phyloP scores from a whole-genome alignment of 2,113 vertebrate genomes.

The Acanthisitta chloris region DNA sequence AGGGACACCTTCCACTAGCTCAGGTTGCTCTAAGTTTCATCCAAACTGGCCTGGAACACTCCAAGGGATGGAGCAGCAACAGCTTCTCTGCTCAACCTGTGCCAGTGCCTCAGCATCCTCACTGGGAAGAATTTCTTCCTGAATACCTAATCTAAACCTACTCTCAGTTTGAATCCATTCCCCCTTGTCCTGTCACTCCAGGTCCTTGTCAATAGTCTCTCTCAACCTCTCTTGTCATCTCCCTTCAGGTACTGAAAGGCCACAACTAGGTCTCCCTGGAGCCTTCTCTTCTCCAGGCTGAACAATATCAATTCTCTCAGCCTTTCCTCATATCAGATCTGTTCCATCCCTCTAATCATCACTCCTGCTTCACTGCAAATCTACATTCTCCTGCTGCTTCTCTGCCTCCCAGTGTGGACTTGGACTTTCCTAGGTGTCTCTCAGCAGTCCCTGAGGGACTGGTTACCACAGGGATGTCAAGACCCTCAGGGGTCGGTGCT shows the following conservation, averaged over 20 bases:
- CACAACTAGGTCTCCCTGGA: not conserved
- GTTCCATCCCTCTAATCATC: not conserved
- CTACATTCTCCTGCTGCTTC: not conserved
- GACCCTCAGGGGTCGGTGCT: not conserved
- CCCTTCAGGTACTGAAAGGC: not conserved
- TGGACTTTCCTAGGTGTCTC: not conserved
- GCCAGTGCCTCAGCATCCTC: not conserved
- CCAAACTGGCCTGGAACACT: not conserved
- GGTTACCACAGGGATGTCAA: fast-evolving
- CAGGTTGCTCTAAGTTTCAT: not conserved
- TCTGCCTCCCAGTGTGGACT: not conserved
- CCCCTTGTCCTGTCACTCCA: not conserved
- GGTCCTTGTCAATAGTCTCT: not conserved
- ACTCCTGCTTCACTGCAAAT: not conserved
- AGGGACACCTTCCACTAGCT: not conserved
- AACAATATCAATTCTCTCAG: not conserved
- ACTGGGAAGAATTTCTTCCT: not conserved
- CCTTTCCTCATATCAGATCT: not conserved
- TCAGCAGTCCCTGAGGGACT: not conserved
- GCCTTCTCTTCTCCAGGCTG: not conserved
- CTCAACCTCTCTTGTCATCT: not conserved
- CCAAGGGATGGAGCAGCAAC: not conserved
- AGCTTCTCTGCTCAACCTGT: not conserved
- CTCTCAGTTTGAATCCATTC: not conserved
- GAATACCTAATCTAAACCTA: not conserved